A percentile compares a stretch with the other conserved stretches of the same genome.
These are phyloP conservation scores for Cyprinella venusta DNA, from an alignment of 2,797 vertebrate genomes.

Conservation along the genomic window DNA sequence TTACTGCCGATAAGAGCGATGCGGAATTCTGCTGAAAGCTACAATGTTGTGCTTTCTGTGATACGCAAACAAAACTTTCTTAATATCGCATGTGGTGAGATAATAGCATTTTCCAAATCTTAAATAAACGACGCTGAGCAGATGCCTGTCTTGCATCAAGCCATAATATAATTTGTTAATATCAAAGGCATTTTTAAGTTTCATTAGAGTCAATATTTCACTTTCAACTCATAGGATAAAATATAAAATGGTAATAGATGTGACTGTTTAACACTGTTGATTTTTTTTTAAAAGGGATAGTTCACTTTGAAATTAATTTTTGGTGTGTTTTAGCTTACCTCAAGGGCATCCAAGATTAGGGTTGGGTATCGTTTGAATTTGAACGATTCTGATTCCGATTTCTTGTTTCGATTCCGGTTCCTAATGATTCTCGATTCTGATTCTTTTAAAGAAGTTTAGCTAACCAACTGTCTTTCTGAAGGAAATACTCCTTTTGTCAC, in stretches of 20 bases:
- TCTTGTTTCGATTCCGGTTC: no score
- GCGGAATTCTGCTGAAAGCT: constrained; percentile 24
- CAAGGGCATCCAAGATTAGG: no score
- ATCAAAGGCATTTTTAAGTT: background rate
- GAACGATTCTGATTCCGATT: no score
- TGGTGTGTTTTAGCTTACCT: no score
- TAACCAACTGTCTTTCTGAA: no score
- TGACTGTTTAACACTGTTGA: background rate
- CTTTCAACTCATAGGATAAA: background rate
- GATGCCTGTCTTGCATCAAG: constrained; percentile 12
- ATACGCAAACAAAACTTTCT: constrained; percentile 18
- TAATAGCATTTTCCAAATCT: constrained; percentile 31
- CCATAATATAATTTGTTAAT: background rate
- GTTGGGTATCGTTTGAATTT: no score
- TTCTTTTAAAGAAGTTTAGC: no score
- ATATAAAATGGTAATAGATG: background rate
- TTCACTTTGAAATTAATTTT: no score
- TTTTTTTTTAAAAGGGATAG: no score
- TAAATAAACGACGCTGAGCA: constrained; percentile 8
- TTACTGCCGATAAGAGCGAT: constrained; percentile 33
- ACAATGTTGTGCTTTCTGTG: constrained; percentile 21
- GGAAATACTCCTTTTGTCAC: no score
- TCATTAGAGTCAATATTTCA: background rate
- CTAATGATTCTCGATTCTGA: no score
- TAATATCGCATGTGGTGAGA: constrained; percentile 9